These are phyloP conservation scores for Syngnathus typhle DNA, from an alignment of 2,113 vertebrate genomes.

Conservation along the genomic window DNA sequence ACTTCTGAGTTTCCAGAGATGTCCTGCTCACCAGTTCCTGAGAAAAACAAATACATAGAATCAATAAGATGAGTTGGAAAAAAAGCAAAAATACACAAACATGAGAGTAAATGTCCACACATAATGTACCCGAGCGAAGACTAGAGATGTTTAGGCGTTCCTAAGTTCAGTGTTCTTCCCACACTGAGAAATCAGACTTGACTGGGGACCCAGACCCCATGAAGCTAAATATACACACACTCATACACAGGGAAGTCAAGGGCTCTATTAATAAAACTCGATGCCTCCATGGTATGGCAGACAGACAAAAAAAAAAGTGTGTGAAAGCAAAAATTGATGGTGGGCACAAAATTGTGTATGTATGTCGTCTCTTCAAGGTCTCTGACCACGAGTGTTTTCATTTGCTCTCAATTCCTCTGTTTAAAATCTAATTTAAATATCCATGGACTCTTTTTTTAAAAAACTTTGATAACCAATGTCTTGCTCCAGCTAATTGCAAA, in stretches of 20 bases:
- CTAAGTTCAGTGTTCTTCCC: conserved; percentile 44
- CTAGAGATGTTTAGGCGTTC: conserved; percentile 17
- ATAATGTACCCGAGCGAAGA: not conserved
- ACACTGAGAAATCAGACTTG: conserved; percentile 36
- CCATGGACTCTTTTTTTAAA: not conserved
- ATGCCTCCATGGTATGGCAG: conserved; percentile 44
- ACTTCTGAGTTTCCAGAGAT: conserved; percentile 89
- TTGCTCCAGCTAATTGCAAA: not conserved
- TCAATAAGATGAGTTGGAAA: not conserved
- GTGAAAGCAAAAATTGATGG: conserved; percentile 10
- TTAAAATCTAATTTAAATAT: not conserved
- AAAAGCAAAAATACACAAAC: not conserved
- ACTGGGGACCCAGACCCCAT: conserved; percentile 47
- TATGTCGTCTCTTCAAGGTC: conserved; percentile 7
- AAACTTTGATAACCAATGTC: not conserved
- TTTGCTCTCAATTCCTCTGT: conserved; percentile 40
- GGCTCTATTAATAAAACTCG: conserved; percentile 65
- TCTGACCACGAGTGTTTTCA: conserved; percentile 22
- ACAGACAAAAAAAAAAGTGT: conserved; percentile 18
- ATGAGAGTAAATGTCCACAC: not conserved
- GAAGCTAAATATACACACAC: conserved; percentile 70
- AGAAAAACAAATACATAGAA: conserved; percentile 7
- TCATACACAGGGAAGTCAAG: conserved; percentile 28
- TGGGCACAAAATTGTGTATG: not conserved
- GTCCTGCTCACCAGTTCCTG: conserved; percentile 92